Evolutionary conservation across 2,888 invertebrate genomes (phyloP).

Genomic region (Helicoverpa assulta): DNA sequence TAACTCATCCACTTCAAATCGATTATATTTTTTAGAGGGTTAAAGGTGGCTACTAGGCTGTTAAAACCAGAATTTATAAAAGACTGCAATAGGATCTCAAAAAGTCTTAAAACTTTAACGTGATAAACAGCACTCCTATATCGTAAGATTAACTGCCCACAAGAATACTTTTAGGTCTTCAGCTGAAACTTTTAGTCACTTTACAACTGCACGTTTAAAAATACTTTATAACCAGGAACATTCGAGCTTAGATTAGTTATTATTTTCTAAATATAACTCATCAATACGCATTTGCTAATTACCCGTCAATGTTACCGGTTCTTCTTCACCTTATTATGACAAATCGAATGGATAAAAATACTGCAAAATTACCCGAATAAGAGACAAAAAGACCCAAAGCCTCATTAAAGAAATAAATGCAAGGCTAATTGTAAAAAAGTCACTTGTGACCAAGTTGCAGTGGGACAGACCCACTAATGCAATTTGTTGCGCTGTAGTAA

Average conservation of each 20-base stretch:
- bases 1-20: neutral
- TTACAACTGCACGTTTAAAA: neutral
- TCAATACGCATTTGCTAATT: neutral
- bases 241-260: neutral
- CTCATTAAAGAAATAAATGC: slow-evolving; percentile 6
- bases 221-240: neutral
- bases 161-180: neutral
- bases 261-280: neutral
- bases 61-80: neutral
- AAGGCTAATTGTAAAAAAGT: slow-evolving; percentile 19
- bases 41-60: no score
- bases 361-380: neutral
- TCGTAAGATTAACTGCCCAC: neutral
- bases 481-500: slow-evolving; percentile 53
- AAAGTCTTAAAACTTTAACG: neutral
- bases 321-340: no score
- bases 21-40: no score
- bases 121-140: neutral
- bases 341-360: neutral
- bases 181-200: neutral
- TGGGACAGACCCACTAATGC: slow-evolving; percentile 35
- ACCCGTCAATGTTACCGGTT: neutral
- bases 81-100: neutral
- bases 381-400: neutral
- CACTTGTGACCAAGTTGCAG: slow-evolving; percentile 13